A percentile compares a stretch with the other conserved stretches of the same genome.
These are phyloP conservation scores for Azorinus chamasolen DNA, from an alignment of 2,888 invertebrate genomes.

Conservation along the genomic window DNA sequence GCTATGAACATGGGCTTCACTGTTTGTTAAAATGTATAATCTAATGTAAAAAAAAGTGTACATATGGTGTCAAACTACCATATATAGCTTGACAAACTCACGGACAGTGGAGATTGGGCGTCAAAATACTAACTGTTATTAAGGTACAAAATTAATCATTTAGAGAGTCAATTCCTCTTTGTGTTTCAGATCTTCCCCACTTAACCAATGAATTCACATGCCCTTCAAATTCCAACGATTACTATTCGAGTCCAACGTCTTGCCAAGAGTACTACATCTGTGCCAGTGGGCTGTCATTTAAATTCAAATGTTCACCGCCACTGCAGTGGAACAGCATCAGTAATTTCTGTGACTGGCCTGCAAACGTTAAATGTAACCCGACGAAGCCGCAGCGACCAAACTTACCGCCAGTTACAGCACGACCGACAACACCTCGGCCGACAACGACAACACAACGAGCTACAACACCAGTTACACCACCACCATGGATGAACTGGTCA, in stretches of 20 bases:
- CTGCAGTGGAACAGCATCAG: slow-evolving; percentile 68
- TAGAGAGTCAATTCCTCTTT: too few relatives aligned
- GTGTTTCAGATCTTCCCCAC: slow-evolving; percentile 53
- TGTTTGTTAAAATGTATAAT: too few relatives aligned
- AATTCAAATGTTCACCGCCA: slow-evolving; percentile 72
- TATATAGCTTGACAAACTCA: too few relatives aligned
- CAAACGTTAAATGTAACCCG: slow-evolving; percentile 63
- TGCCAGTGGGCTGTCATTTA: slow-evolving; percentile 65
- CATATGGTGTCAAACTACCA: too few relatives aligned
- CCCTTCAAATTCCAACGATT: slow-evolving; percentile 63
- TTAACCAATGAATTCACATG: slow-evolving; percentile 66
- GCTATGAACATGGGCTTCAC: too few relatives aligned
- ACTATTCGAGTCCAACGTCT: slow-evolving; percentile 65
- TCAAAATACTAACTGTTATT: too few relatives aligned
- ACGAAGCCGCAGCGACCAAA: neutral
- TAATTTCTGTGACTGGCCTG: slow-evolving; percentile 76
- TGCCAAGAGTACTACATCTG: slow-evolving; percentile 75
- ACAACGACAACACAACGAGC: slow-evolving; percentile 8
- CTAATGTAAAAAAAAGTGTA: too few relatives aligned
- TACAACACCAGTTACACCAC: neutral
- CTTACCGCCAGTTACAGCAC: neutral
- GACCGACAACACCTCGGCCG: slow-evolving; percentile 23
- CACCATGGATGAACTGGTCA: slow-evolving; percentile 60
- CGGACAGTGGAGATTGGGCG: too few relatives aligned
- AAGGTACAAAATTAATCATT: too few relatives aligned